Base-by-base conservation (phyloP, 2,113 vertebrate genomes). In the Perccottus glenii region DNA sequence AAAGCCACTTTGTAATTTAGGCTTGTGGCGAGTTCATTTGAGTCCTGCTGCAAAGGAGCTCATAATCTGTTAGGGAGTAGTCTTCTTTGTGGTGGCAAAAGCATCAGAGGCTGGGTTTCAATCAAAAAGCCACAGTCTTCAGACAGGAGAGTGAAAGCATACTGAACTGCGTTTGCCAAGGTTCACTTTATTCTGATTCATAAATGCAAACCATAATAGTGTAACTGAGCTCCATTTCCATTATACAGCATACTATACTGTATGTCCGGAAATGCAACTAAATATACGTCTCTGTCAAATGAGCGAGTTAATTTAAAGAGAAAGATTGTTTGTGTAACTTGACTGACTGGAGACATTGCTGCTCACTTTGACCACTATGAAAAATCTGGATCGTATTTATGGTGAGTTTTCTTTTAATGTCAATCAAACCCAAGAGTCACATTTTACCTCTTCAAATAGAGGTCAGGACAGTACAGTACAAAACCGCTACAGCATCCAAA, bases 1-100 rank as follows among this genome's bases (percentile, higher is more conserved):
- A 73, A 85, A 64, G 60, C 70, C 53, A 81, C 83, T 86, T 91
- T 90, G 88, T 93, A 90, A 93, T 93, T 92, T 91, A 67, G 85
- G 72, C 62, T 75, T 90, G 89, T 50, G 91, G 91, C 85, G 64
- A 64, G 75, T 79, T 87, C 85, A 82, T 80, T 83, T 42, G 87
- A 89, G 86, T 92, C 75, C 77, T 76, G 68, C 60, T 69, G 76
- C 86, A 84, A 56, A 80, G 82, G 77, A 91, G 82, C 76, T 85
- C 85, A 85, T 86, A 88, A 89, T 90, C 81, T 85, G 78, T 16
- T 67, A 82, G 90, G 89, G 88, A 86, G 89, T 87, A 71, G 82
- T 88, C 87, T 64, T 82, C 80, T 82, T 85, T 88, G 90, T 75
- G 88, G 89, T 71, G 75, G 48, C 56, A 74, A 50, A 75, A 65